phyloP scores from a whole-genome alignment of 2,797 vertebrate species.

The Sebastes jordani region DNA sequence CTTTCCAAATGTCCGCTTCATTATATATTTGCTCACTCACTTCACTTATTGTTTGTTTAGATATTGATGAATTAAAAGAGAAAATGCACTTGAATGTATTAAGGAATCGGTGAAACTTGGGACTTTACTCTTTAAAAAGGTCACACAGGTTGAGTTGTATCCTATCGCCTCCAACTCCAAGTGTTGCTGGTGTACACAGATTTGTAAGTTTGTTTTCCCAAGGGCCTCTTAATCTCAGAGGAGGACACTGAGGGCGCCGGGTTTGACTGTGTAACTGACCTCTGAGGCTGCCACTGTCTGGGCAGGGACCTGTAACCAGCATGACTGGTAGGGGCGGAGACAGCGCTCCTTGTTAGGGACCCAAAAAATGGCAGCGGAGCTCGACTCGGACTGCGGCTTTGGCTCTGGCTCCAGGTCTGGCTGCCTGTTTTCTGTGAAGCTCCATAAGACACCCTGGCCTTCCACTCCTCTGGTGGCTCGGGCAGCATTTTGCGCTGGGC shows the following conservation, averaged over 20 bases:
- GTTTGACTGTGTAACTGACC: constrained; percentile 79
- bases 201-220: constrained; percentile 80
- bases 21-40: background rate
- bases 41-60: background rate
- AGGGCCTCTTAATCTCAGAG: constrained; percentile 72
- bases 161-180: constrained; percentile 83
- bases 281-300: constrained; percentile 82
- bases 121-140: background rate
- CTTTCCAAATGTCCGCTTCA: background rate
- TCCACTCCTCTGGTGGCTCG: constrained; percentile 86
- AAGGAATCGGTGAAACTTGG: background rate
- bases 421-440: constrained; percentile 53
- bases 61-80: background rate
- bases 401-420: constrained; percentile 63
- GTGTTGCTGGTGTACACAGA: constrained; percentile 79
- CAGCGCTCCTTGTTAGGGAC: constrained; percentile 67
- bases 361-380: constrained; percentile 51
- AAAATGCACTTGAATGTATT: constrained; percentile 6
- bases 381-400: constrained; percentile 38
- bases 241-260: constrained; percentile 71
- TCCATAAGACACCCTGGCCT: constrained; percentile 79
- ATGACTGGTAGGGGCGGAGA: constrained; percentile 59
- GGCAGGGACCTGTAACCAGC: constrained; percentile 77
- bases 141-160: background rate
- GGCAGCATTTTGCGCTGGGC: constrained; percentile 89